A percentile compares a stretch with the other conserved stretches of the same genome.
These are phyloP conservation scores for Oryzias dopingdopingensis DNA, from an alignment of 2,797 vertebrate genomes.

Conservation along the genomic window DNA sequence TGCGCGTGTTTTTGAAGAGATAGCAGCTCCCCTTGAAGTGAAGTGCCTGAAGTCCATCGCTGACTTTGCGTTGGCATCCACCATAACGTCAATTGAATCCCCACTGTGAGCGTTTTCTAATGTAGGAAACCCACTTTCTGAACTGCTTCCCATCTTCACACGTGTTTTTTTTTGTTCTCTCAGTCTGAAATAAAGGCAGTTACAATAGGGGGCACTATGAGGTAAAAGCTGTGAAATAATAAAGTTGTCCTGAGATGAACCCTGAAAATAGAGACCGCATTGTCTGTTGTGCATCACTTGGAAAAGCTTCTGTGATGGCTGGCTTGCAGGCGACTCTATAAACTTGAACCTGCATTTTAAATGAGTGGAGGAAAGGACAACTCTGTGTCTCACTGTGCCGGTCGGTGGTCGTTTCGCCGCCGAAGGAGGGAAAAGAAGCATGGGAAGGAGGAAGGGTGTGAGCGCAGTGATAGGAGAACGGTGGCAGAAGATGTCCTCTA, in stretches of 20 bases:
- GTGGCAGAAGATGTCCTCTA: slow-evolving; percentile 74
- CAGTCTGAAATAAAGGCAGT: slow-evolving; percentile 40
- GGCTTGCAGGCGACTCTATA: slow-evolving; percentile 36
- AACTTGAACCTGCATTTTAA: slow-evolving; percentile 63
- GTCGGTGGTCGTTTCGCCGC: slow-evolving; percentile 33
- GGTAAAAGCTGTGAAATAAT: slow-evolving; percentile 33
- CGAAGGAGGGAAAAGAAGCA: slow-evolving; percentile 35
- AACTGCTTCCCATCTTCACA: slow-evolving; percentile 24
- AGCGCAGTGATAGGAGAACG: slow-evolving; percentile 55
- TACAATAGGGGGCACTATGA: slow-evolving; percentile 27
- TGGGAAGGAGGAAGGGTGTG: slow-evolving; percentile 28
- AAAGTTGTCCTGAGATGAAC: slow-evolving; percentile 32
- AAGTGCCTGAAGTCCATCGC: slow-evolving; percentile 35
- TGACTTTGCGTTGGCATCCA: slow-evolving; percentile 58
- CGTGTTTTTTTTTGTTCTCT: slow-evolving; percentile 9
- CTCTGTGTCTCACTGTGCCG: slow-evolving; percentile 32
- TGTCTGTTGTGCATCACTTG: slow-evolving; percentile 15
- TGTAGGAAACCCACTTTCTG: slow-evolving; percentile 58
- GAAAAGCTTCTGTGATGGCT: slow-evolving; percentile 27
- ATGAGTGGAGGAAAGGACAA: slow-evolving; percentile 54
- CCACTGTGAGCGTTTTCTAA: slow-evolving; percentile 57
- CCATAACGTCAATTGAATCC: slow-evolving; percentile 66
- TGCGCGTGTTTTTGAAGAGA: slow-evolving; percentile 50
- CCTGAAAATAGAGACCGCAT: slow-evolving; percentile 27
- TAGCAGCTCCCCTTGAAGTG: slow-evolving; percentile 55